Evolutionary conservation across 1,140 invertebrate species (phyloP).

Genomic region (Gyrodactylus salaris): DNA sequence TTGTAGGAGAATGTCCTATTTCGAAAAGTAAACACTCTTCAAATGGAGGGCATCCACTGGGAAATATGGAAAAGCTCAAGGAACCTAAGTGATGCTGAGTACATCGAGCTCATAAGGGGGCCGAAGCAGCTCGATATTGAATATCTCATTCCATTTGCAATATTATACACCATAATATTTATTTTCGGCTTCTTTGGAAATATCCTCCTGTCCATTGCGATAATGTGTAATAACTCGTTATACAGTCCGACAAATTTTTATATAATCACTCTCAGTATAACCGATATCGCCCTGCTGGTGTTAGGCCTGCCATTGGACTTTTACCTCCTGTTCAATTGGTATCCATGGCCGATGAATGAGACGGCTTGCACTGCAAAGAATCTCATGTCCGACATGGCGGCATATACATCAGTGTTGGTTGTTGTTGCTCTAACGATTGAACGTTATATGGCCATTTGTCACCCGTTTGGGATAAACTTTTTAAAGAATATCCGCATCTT

Average conservation of each 20-base stretch:
- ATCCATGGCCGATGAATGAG: neutral
- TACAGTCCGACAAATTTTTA: conserved; percentile 35
- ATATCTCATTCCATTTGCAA: conserved; percentile 19
- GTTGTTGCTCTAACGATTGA: conserved; percentile 43
- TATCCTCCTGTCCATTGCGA: conserved; percentile 59
- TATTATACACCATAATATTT: conserved; percentile 48
- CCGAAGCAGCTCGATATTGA: neutral
- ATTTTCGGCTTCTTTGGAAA: conserved; percentile 54
- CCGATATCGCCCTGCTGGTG: neutral
- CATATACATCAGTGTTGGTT: neutral
- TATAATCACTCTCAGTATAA: neutral
- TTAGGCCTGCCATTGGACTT: neutral
- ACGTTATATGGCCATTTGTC: conserved; percentile 39
- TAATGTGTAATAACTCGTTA: conserved; percentile 56
- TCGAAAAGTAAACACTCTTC: too few species aligned
- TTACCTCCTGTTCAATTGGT: neutral
- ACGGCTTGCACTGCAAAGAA: neutral
- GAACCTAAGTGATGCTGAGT: neutral
- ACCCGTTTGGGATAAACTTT: conserved; percentile 28
- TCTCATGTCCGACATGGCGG: neutral
- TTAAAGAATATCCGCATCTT: neutral
- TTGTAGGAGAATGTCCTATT: too few species aligned
- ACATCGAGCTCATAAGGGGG: neutral
- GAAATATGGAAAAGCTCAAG: too few species aligned
- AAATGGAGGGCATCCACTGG: too few species aligned